phyloP scores from a whole-genome alignment of 2,888 invertebrate genomes.

The Zaprionus lineosus region DNA sequence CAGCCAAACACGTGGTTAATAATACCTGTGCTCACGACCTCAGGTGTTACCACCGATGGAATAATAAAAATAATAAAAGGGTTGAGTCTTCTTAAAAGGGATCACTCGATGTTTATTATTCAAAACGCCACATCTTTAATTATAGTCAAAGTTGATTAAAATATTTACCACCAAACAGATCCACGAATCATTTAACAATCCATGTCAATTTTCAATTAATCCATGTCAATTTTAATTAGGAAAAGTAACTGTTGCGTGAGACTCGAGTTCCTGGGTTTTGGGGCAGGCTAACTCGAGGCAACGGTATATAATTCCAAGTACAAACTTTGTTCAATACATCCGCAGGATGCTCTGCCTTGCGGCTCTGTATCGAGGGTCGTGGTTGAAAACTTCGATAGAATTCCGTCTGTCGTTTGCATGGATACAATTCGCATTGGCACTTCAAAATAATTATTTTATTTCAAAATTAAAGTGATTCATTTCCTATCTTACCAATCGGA shows the following conservation, averaged over 20 bases:
- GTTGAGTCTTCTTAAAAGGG: not conserved
- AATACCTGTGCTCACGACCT: too few species aligned
- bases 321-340: not conserved
- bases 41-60: too few species aligned
- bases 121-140: too few species aligned
- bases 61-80: too few species aligned
- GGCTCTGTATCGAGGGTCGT: constrained; percentile 29
- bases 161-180: too few species aligned
- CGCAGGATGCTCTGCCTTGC: constrained; percentile 31
- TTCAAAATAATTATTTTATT: too few species aligned
- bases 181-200: too few species aligned
- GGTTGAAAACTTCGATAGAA: constrained; percentile 22
- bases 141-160: too few species aligned
- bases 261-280: not conserved
- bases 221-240: not conserved
- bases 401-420: constrained; percentile 10
- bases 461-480: too few species aligned
- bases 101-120: too few species aligned
- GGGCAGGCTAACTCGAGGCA: constrained; percentile 1
- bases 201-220: not conserved
- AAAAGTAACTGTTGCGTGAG: constrained; percentile 30
- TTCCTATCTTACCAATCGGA: not conserved
- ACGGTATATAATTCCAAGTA: not conserved
- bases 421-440: constrained; percentile 36
- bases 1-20: too few species aligned